These are phyloP conservation scores for Chelidonichthys spinosus DNA, from an alignment of 2,797 vertebrate species.

Conservation along the genomic window DNA sequence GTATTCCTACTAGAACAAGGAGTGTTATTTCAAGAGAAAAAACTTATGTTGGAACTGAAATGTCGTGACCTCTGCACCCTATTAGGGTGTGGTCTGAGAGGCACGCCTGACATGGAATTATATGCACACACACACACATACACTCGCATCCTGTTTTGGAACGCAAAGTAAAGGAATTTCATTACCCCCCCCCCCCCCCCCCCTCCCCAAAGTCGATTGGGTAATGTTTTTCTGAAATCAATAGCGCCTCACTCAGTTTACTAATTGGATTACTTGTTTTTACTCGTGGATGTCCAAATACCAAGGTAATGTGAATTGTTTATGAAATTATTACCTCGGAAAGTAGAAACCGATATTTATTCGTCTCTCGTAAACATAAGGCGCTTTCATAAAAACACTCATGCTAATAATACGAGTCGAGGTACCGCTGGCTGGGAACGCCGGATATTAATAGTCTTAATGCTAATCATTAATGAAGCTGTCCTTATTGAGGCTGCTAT, in stretches of 20 bases:
- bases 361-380: slow-evolving; percentile 40
- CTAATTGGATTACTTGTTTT: slow-evolving; percentile 83
- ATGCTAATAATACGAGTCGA: slow-evolving; percentile 50
- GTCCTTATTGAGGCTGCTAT: slow-evolving; percentile 78
- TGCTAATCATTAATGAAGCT: slow-evolving; percentile 81
- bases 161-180: slow-evolving; percentile 76
- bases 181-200: slow-evolving; percentile 59
- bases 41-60: slow-evolving; percentile 6
- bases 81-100: slow-evolving; percentile 42
- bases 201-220: slow-evolving; percentile 73
- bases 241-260: slow-evolving; percentile 77
- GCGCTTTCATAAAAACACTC: slow-evolving; percentile 53
- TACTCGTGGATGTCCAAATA: slow-evolving; percentile 76
- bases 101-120: slow-evolving; percentile 55
- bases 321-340: slow-evolving; percentile 78
- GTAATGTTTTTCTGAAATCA: slow-evolving; percentile 79
- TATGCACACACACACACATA: slow-evolving; percentile 21
- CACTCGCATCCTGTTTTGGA: slow-evolving; percentile 43
- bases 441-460: slow-evolving; percentile 79
- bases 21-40: background rate
- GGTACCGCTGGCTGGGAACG: slow-evolving; percentile 51
- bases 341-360: slow-evolving; percentile 60
- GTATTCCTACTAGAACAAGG: background rate
- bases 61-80: slow-evolving; percentile 25
- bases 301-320: slow-evolving; percentile 79